These are phyloP conservation scores for Brienomyrus brachyistius DNA, from an alignment of 2,113 vertebrate genomes.

Conservation along the genomic window DNA sequence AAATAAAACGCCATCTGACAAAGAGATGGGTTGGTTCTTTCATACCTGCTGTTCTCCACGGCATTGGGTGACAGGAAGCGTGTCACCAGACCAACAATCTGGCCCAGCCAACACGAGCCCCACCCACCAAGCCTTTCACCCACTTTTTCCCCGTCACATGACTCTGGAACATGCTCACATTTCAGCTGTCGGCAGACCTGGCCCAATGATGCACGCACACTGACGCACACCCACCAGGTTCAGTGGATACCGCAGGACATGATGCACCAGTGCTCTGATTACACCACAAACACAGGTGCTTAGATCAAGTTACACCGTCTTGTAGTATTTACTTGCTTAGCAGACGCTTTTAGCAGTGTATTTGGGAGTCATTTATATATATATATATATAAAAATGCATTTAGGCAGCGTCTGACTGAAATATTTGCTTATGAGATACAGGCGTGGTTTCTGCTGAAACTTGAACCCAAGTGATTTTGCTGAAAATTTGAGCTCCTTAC, in stretches of 20 bases:
- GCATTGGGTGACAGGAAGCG: neutral
- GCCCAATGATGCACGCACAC: neutral
- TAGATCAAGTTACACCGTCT: neutral
- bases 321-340: neutral
- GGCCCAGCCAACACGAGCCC: neutral
- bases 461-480: neutral
- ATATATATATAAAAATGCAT: neutral
- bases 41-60: neutral
- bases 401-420: neutral
- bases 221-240: neutral
- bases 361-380: neutral
- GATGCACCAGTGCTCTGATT: neutral
- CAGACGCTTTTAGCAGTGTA: neutral
- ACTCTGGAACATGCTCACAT: neutral
- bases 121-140: neutral
- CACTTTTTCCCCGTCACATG: neutral
- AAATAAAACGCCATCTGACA: neutral
- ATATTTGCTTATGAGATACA: neutral
- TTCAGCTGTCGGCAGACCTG: neutral
- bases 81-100: neutral
- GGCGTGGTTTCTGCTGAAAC: neutral
- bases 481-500: neutral
- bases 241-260: neutral
- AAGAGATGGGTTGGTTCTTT: neutral
- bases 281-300: neutral